Base-by-base conservation (phyloP, 2,888 invertebrate species). In the Perizoma flavofasciatum region DNA sequence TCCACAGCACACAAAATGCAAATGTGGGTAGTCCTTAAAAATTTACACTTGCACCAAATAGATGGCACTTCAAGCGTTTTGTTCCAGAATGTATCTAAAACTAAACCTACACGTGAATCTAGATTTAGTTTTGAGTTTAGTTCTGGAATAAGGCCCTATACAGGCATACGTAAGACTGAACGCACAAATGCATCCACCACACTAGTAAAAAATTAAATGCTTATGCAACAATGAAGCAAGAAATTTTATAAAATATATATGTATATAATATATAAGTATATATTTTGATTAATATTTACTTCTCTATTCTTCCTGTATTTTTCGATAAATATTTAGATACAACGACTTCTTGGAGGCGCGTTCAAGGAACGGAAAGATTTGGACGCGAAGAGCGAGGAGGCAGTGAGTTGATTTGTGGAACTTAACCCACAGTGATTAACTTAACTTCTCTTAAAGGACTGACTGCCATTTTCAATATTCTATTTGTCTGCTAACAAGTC, bases 311-410 rank as follows among this genome's bases (percentile, higher is more conserved):
- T 73, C 71, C 67, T 71, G 76, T 80, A 78, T 73, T 80, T 77
- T 85, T 77, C 77, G 68, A 75, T 78, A 69, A 75, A 63, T 82
- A 85, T 83, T 72, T 93, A 95, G 96, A 95, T 96, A 84, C 95
- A 95, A 81, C 94, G 93, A 77, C 93, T 96, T 85, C 94, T 96
- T 88, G 95, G 95, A 73, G 96, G 96, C 77, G 92, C 94, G 46
- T 82, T 95, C 78, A 94, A 93, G 89, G 88, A 93, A 74, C 92
- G 94, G 69, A 94, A 95, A 83, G 93, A 95, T 83, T 92, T 94
- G 90, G 96, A 96, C 83, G 90, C 93, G 67, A 92, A 93, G 75
- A 94, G 95, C 72, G 91, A 94, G 79, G 91, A 93, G 89, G 93
- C 94, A 87, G 96, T 96, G 95, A 95, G 95, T 94, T 89, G 76